Evolutionary conservation across 1,140 invertebrate genomes (phyloP).

Genomic region (Bombus vancouverensis): DNA sequence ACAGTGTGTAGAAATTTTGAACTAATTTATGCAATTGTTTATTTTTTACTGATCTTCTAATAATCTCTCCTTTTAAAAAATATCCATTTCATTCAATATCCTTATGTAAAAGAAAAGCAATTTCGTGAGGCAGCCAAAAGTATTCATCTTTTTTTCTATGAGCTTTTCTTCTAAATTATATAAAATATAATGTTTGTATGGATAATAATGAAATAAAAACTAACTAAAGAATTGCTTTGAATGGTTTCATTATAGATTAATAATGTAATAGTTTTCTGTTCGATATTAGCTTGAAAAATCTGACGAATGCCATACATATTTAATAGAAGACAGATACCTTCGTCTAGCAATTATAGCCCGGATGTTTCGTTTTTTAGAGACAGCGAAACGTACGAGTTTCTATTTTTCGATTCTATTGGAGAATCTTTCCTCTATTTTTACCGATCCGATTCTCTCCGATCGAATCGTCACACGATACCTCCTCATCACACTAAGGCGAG

Average conservation of each 20-base stretch:
- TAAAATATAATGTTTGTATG: no score
- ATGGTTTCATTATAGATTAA: no score
- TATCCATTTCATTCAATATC: background rate
- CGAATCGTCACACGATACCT: conserved; percentile 72
- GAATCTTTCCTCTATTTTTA: conserved; percentile 54
- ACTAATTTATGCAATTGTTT: conserved; percentile 20
- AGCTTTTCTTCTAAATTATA: no score
- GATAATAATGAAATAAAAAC: no score
- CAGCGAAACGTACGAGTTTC: background rate
- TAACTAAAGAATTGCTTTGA: no score
- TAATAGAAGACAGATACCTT: background rate
- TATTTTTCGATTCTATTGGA: conserved; percentile 39
- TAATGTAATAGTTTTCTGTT: background rate
- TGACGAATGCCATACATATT: background rate
- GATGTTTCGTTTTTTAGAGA: background rate
- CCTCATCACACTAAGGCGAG: conserved; percentile 31
- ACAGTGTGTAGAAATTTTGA: conserved; percentile 6
- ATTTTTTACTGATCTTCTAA: background rate
- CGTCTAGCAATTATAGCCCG: background rate
- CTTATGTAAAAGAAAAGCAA: background rate
- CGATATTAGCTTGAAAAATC: background rate
- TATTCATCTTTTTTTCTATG: no score
- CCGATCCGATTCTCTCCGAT: conserved; percentile 53
- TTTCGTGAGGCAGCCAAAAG: background rate
- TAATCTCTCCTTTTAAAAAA: background rate